A percentile compares a stretch with the other conserved stretches of the same genome.
These are phyloP conservation scores for Eumaeus atala DNA, from an alignment of 1,140 invertebrate species.

Conservation along the genomic window DNA sequence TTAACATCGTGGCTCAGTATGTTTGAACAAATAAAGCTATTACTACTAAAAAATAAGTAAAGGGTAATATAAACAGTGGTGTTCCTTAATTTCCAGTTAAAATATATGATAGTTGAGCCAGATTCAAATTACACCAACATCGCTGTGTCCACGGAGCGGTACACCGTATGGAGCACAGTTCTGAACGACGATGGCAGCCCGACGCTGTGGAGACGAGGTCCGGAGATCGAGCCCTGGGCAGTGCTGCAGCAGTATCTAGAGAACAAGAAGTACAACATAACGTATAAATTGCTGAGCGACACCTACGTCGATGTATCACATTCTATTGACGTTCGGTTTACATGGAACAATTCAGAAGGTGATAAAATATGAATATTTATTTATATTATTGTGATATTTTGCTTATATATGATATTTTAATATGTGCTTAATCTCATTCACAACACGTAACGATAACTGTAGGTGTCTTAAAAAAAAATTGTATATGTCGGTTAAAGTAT, in stretches of 20 bases:
- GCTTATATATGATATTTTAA: no score
- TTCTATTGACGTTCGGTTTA: constrained; percentile 28
- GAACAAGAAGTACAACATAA: constrained; percentile 29
- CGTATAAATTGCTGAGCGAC: constrained; percentile 18
- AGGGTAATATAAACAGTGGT: neutral
- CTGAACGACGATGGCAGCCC: constrained; percentile 31
- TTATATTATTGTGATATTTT: constrained; percentile 6
- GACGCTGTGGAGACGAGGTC: constrained; percentile 33
- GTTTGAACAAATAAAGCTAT: no score
- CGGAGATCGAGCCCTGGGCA: constrained; percentile 23
- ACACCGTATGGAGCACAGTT: constrained; percentile 38
- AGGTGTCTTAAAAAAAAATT: no score
- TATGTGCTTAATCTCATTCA: no score
- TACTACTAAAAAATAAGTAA: no score
- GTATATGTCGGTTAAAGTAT: no score
- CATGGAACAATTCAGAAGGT: constrained; percentile 44
- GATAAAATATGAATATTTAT: constrained; percentile 8
- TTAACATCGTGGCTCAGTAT: no score
- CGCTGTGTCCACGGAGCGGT: constrained; percentile 22
- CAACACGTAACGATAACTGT: no score
- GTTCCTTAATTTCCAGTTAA: constrained; percentile 31
- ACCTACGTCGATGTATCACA: constrained; percentile 15
- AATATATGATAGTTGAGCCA: constrained; percentile 32
- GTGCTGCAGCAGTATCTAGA: constrained; percentile 12
- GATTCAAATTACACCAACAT: constrained; percentile 8